Conservation (phyloP, 1,140 invertebrate genomes). For the Macrobrachium nipponense region DNA sequence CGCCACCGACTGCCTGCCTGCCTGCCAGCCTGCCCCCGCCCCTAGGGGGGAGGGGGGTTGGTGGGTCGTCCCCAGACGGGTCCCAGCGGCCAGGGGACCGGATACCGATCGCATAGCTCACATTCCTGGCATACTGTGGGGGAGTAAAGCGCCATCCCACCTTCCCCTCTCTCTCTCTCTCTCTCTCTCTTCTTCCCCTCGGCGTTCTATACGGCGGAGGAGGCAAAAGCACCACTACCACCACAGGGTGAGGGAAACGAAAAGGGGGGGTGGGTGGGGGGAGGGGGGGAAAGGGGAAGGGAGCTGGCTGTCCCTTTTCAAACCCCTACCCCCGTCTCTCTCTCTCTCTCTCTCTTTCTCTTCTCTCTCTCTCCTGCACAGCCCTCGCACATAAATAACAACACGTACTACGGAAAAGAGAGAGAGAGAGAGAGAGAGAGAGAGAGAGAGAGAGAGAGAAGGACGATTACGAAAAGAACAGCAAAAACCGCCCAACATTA, state of each 20-base stretch:
- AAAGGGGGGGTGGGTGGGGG: too few relatives aligned
- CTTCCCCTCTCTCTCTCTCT: slow-evolving; percentile 6
- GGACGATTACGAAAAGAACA: background rate
- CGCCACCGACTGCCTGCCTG: too few relatives aligned
- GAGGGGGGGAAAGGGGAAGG: too few relatives aligned
- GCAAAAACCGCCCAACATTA: too few relatives aligned
- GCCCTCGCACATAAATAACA: slow-evolving; percentile 4
- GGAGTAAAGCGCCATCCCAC: slow-evolving; percentile 19
- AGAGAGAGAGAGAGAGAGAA: background rate
- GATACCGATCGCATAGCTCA: slow-evolving; percentile 59
- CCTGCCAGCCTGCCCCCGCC: too few relatives aligned
- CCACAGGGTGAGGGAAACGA: too few relatives aligned
- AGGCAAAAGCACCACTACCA: too few relatives aligned
- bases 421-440: background rate
- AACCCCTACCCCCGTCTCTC: background rate
- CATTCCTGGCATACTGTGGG: slow-evolving; percentile 60
- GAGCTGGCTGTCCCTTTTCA: too few relatives aligned
- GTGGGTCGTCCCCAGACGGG: slow-evolving; percentile 17
- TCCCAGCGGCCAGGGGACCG: slow-evolving; percentile 25
- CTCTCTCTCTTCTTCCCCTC: background rate
- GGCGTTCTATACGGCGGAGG: too few relatives aligned
- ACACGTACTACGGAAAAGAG: background rate
- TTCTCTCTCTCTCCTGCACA: background rate
- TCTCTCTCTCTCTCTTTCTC: background rate
- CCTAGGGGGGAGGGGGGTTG: background rate